Base-by-base conservation (phyloP, 1,140 invertebrate genomes). In the Monochamus saltuarius region DNA sequence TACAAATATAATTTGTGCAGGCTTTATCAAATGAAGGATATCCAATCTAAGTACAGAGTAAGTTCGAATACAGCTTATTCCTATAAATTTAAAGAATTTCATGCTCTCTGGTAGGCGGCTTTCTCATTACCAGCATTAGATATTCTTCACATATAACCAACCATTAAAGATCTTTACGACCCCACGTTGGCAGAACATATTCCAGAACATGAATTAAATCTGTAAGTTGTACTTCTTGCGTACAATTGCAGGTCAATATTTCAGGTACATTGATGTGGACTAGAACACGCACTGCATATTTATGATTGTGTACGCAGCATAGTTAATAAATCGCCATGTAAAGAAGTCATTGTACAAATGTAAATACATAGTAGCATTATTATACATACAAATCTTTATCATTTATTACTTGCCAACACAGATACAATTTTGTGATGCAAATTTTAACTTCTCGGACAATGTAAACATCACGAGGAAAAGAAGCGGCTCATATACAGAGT, bases 291-390 rank as follows among this genome's bases (percentile, higher is more conserved):
- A 34, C 39, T 51, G 37, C 47, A 43, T 62, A 59, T 63, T 63
- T 63, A 63, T 63, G 16, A 22, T 40, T 7, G 39, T 36, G 37
- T 51, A 59, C 22, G 46, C n/a, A 29, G 22, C 22, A 51, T 50
- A 66, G 58, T 64, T 66, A 66, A 66, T 66, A 66, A 66, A 66
- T 66, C 54, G 22, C 39, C 29, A 61, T 56, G 65, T 60, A 58
- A 64, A 66, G 61, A 66, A 66, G 65, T 66, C 61, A 64, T 64
- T 64, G 65, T 66, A 61, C 65, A 55, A 47, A 66, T 66, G 65
- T 66, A 66, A 66, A 66, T 66, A 54, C 61, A 56, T 51, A 57
- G 61, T 53, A 58, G 47, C 62, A 62, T 63, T 63, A 67, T 65
- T 61, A 57, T 52, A 58, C 65, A 64, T 55, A 65, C 62, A 67